Conservation (phyloP, 1,140 invertebrate genomes). For the Scylla paramamosain region DNA sequence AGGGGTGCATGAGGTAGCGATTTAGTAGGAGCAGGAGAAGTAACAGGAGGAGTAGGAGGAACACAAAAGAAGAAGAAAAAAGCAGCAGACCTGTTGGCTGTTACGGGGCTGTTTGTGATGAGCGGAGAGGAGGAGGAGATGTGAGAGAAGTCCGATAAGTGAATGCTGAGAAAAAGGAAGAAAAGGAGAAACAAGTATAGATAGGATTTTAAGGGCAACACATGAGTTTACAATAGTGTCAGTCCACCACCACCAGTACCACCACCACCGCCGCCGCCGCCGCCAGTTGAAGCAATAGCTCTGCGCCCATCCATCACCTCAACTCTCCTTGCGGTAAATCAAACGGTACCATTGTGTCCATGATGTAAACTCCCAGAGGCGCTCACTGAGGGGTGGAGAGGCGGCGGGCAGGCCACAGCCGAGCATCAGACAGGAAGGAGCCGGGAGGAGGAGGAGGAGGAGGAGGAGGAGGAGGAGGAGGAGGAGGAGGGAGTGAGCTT, state of each 20-base stretch:
- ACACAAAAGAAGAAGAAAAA: not conserved
- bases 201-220: not conserved
- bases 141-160: not conserved
- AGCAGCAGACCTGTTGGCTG: no score
- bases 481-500: not conserved
- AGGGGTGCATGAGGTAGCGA: not conserved
- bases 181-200: not conserved
- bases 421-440: not conserved
- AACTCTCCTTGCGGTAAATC: not conserved
- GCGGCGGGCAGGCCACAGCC: not conserved
- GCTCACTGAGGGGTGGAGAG: not conserved
- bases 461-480: slow-evolving; percentile 16
- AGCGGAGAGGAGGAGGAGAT: not conserved
- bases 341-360: not conserved
- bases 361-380: not conserved
- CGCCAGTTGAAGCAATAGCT: not conserved
- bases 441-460: not conserved
- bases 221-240: not conserved
- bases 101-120: not conserved
- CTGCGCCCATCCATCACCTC: not conserved
- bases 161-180: no score
- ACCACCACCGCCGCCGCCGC: not conserved
- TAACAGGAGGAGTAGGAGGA: not conserved
- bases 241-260: not conserved
- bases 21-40: not conserved